Percentiles rank a stretch among this genome's conserved stretches.
Evolutionary conservation across 1,140 invertebrate species (phyloP).

Genomic region (Drosophila miranda): DNA sequence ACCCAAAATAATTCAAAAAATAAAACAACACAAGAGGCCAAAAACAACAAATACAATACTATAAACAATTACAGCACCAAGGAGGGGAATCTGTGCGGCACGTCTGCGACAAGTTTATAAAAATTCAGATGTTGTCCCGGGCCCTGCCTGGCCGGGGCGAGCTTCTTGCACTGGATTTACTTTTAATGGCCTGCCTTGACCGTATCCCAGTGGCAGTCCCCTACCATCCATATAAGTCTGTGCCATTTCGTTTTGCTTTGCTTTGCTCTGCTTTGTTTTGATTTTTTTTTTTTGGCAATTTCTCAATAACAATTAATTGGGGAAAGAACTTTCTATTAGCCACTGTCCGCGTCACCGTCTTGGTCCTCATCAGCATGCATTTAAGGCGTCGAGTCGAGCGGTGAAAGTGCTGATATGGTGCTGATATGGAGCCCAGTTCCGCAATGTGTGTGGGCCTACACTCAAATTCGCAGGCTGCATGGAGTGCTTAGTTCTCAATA

Average conservation of each 20-base stretch:
- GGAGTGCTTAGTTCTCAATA: slow-evolving; percentile 60
- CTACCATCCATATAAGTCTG: slow-evolving; percentile 18
- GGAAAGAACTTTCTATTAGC: slow-evolving; percentile 75
- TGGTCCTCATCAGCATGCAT: slow-evolving; percentile 73
- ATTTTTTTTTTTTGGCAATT: slow-evolving; percentile 63
- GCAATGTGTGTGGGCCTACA: slow-evolving; percentile 28
- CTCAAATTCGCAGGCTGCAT: slow-evolving; percentile 25
- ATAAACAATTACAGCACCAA: slow-evolving; percentile 66
- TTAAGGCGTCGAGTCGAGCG: slow-evolving; percentile 47
- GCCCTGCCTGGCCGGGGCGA: slow-evolving; percentile 33
- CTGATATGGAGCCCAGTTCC: slow-evolving; percentile 5
- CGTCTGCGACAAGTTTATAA: slow-evolving; percentile 69
- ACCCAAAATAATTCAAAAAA: slow-evolving; percentile 10
- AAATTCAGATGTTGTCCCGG: slow-evolving; percentile 63
- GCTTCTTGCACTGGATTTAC: slow-evolving; percentile 74
- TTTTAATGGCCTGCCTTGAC: slow-evolving; percentile 70
- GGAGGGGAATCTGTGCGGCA: slow-evolving; percentile 38
- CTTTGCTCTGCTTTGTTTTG: slow-evolving; percentile 28
- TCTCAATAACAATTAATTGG: slow-evolving; percentile 71
- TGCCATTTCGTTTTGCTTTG: slow-evolving; percentile 39
- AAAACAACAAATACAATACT: slow-evolving; percentile 24
- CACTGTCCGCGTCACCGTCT: slow-evolving; percentile 48
- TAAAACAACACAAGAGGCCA: slow-evolving; percentile 2
- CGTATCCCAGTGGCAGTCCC: slow-evolving; percentile 17
- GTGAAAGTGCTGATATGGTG: slow-evolving; percentile 66